A percentile compares a stretch with the other conserved stretches of the same genome.
phyloP scores from a whole-genome alignment of 2,113 vertebrate genomes.

The Dasyurus viverrinus region DNA sequence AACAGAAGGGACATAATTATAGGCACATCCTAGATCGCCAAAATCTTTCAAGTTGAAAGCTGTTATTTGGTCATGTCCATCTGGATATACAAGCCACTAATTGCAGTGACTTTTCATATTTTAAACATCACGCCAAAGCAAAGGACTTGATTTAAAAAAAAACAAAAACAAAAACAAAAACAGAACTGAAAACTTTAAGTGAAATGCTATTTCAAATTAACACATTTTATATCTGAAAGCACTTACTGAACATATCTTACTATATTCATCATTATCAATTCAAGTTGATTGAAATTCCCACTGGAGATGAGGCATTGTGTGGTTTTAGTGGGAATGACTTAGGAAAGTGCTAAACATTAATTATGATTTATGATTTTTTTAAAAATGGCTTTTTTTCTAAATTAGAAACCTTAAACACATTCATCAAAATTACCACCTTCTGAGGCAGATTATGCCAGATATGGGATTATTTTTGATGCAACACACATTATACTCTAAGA shows the following conservation, averaged over 20 bases:
- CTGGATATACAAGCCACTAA: slow-evolving; percentile 76
- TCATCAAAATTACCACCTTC: slow-evolving; percentile 28
- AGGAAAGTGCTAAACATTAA: slow-evolving; percentile 66
- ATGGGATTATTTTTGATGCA: neutral
- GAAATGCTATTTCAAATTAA: slow-evolving; percentile 64
- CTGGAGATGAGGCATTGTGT: slow-evolving; percentile 67
- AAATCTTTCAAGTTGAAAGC: slow-evolving; percentile 77
- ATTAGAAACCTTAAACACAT: slow-evolving; percentile 32
- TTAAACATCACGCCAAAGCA: slow-evolving; percentile 68
- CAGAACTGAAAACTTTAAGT: slow-evolving; percentile 66
- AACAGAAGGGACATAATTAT: slow-evolving; percentile 72
- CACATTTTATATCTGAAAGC: slow-evolving; percentile 57
- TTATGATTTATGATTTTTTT: slow-evolving; percentile 42
- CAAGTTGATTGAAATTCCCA: slow-evolving; percentile 68
- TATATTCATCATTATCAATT: slow-evolving; percentile 65
- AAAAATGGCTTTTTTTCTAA: slow-evolving; percentile 60
- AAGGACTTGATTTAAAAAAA: slow-evolving; percentile 48
- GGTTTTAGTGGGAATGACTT: slow-evolving; percentile 39
- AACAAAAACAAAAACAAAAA: slow-evolving; percentile 41
- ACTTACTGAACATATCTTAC: slow-evolving; percentile 71
- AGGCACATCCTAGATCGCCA: slow-evolving; percentile 61
- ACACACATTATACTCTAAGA: neutral
- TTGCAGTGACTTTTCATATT: slow-evolving; percentile 75
- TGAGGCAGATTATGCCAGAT: slow-evolving; percentile 23
- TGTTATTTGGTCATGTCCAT: slow-evolving; percentile 72